Conservation (phyloP, 2,797 vertebrate species). For the Erithacus rubecula region DNA sequence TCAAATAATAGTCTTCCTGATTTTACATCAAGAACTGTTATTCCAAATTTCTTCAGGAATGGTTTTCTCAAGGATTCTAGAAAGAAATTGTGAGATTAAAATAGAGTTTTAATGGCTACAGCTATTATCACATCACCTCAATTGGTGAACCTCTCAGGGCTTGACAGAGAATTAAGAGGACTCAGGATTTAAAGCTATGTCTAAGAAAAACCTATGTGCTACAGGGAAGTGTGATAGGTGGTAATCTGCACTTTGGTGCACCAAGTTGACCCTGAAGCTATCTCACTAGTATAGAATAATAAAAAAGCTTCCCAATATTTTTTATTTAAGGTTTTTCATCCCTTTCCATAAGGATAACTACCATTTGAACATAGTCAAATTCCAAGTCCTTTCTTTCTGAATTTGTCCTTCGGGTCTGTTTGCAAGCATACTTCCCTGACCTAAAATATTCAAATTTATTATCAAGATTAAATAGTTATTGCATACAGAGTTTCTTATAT, state of each 20-base stretch:
- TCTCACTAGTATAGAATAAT: neutral
- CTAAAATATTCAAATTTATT: neutral
- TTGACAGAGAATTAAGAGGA: neutral
- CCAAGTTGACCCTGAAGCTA: neutral
- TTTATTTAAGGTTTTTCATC: neutral
- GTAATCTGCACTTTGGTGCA: neutral
- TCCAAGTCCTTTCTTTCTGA: neutral
- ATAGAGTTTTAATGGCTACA: neutral
- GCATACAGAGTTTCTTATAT: neutral
- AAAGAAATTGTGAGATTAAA: neutral
- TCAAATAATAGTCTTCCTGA: neutral
- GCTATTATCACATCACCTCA: neutral
- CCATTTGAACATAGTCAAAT: neutral
- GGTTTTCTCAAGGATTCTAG: neutral
- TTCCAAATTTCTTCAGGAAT: neutral
- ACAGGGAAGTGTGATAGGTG: neutral
- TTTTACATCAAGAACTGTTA: neutral
- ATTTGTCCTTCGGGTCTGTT: neutral
- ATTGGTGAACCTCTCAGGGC: neutral
- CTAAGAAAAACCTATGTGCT: neutral
- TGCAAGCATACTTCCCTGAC: neutral
- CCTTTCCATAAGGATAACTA: neutral
- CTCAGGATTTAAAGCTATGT: neutral
- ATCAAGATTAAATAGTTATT: neutral
- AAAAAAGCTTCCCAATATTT: neutral